A percentile compares a stretch with the other conserved stretches of the same genome.
phyloP scores from a whole-genome alignment of 2,113 vertebrate genomes.

The Colaptes auratus region DNA sequence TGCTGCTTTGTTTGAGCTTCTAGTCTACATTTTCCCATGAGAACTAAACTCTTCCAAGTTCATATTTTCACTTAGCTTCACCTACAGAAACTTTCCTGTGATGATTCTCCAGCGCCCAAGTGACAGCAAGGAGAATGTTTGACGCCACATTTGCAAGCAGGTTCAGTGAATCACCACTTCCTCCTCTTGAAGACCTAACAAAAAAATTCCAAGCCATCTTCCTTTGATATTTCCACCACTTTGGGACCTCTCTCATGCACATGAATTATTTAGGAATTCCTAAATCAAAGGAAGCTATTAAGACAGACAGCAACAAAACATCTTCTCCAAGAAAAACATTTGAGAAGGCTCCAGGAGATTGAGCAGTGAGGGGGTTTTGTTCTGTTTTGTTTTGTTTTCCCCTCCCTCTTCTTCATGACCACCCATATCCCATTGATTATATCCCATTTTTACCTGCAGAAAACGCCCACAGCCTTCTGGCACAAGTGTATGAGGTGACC shows the following conservation, averaged over 20 bases:
- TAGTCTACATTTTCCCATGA: not conserved
- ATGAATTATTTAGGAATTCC: conserved; percentile 20
- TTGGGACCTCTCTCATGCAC: not conserved
- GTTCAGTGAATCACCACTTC: not conserved
- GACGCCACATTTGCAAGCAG: not conserved
- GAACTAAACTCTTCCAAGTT: not conserved
- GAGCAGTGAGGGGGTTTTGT: not conserved
- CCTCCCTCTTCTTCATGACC: not conserved
- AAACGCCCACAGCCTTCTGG: conserved; percentile 4
- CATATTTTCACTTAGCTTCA: conserved; percentile 24
- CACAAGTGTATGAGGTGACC: not conserved
- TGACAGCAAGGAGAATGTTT: conserved; percentile 6
- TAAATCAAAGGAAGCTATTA: conserved; percentile 7
- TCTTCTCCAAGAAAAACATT: conserved; percentile 2
- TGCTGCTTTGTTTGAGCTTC: not conserved
- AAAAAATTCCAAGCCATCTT: not conserved
- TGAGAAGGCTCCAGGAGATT: not conserved
- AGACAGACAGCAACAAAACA: not conserved
- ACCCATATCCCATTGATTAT: not conserved
- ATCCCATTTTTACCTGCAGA: not conserved
- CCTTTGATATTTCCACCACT: not conserved
- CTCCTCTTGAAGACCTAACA: not conserved
- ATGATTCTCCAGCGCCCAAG: not conserved
- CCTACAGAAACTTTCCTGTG: not conserved
- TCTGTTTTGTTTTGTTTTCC: not conserved